Conservation (phyloP, 2,113 vertebrate species). For the Amazona vittata region DNA sequence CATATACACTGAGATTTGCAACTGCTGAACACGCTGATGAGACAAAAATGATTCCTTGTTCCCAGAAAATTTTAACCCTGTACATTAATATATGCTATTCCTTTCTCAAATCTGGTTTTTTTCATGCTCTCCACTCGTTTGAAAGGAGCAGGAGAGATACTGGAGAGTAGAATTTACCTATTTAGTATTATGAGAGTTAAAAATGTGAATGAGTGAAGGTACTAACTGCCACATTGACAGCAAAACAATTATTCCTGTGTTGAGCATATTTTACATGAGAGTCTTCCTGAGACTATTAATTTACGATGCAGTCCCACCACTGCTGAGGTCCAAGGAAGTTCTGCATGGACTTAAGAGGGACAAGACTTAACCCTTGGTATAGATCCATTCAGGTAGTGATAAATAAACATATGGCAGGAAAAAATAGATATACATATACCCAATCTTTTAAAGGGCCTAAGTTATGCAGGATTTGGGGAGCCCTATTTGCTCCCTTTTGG, state of each 20-base stretch:
- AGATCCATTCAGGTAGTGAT: not conserved
- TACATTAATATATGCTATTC: not conserved
- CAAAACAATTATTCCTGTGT: not conserved
- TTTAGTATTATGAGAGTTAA: not conserved
- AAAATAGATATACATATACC: not conserved
- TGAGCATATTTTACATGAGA: not conserved
- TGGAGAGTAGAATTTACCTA: not conserved
- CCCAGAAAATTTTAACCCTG: constrained; percentile 8
- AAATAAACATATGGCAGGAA: not conserved
- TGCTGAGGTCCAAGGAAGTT: not conserved
- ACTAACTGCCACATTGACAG: not conserved
- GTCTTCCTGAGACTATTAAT: not conserved
- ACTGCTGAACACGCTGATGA: constrained; percentile 31
- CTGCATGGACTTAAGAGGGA: not conserved
- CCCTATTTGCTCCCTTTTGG: not conserved
- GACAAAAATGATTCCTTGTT: not conserved
- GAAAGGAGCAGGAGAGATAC: not conserved
- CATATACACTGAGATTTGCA: constrained; percentile 11
- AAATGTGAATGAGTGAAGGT: not conserved
- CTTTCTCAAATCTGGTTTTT: not conserved
- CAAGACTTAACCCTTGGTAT: not conserved
- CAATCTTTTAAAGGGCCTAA: not conserved
- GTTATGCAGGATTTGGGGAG: not conserved
- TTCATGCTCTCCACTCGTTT: not conserved
- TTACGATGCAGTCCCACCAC: not conserved